Evolutionary conservation across 2,113 vertebrate species (phyloP), one percentile per base, ranked within the genome.

Genomic region (Tetrao urogallus): DNA sequence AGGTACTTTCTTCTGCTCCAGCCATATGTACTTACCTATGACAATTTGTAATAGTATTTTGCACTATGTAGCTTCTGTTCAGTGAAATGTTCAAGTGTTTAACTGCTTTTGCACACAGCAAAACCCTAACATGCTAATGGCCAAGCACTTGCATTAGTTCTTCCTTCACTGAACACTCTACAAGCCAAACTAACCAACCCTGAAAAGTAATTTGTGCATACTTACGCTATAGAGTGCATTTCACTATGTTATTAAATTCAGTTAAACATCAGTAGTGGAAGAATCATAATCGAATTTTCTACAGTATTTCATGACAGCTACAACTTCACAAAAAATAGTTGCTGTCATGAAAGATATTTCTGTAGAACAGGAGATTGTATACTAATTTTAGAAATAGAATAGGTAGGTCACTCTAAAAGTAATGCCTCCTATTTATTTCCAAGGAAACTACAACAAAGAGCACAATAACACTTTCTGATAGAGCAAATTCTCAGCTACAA

Each of bases 191-290:
- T 25, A 92, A 74, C 21, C 10, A 64, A 82, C 27, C 5, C 42
- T 74, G 61, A 71, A 91, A 88, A 64, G 42, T 12, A 66, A 56
- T 77, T 93, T 95, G 87, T 91, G 36, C 47, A 50, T 27, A 67
- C n/a, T 60, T 50, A 85, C 32, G 43, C n/a, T 56, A 34, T 47
- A 56, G 86, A 89, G 34, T 45, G 7, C 6, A 78, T 85, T 94
- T 70, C 60, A 40, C 21, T 13, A 5, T 24, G 14, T 8, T 69
- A 28, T 82, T 85, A 85, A 89, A 58, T 50, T 42, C 24, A 63
- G 38, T 16, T 77, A 63, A 82, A 90, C 76, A 45, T 7, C 9
- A 72, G 21, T 27, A 34, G 15, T 36, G 60, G 52, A 77, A 67
- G 25, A 77, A 50, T 67, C 54, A 38, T 22, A 77, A 94, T 32